Evolutionary conservation across 2,888 invertebrate genomes (phyloP), one percentile per base, ranked within the genome.

Genomic region (Xanthia icteritia): DNA sequence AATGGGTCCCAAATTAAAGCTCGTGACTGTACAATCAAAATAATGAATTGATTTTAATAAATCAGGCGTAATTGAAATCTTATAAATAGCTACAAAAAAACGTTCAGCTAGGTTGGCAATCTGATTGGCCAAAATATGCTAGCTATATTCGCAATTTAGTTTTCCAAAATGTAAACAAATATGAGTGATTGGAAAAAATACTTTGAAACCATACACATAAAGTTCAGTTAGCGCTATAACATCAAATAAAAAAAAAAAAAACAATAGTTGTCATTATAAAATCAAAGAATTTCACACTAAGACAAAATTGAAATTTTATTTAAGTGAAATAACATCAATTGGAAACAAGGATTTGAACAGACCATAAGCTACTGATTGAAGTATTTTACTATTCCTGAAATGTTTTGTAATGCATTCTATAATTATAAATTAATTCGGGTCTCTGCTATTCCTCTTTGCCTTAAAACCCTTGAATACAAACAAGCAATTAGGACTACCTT

Each of bases 401-500:
- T 56, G 13, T 56, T 65, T 76, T 48, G 9, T 54, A 68, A 51
- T 60, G 58, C 76, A 75, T 54, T 45, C 36, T 27, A 51, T 66
- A 82, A 61, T 75, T 61, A 82, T 9, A 66, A 66, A 76, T 82
- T 82, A 75, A 69, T 58, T 69, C 56, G 27, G 42, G 9, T 66
- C 48, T 58, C 63, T 85, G 42, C 72, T 81, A 58, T 81, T 58
- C 64, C 54, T 23, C 67, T 60, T 54, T 60, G 20, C 20, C 60
- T 27, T 69, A 31, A 71, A 73, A 79, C 60, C 31, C 71, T 64
- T 75, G 51, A 73, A 75, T 48, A 68, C 45, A 73, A 58, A 78
- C 78, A 75, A 79, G 61, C 73, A 86, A 83, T 84, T 84, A 86
- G 65, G 65, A 9, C 56, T 61, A 86, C 79, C 86, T 71, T 65